Conservation (phyloP, 2,888 invertebrate genomes). For the Sinhomidia bicolor region DNA sequence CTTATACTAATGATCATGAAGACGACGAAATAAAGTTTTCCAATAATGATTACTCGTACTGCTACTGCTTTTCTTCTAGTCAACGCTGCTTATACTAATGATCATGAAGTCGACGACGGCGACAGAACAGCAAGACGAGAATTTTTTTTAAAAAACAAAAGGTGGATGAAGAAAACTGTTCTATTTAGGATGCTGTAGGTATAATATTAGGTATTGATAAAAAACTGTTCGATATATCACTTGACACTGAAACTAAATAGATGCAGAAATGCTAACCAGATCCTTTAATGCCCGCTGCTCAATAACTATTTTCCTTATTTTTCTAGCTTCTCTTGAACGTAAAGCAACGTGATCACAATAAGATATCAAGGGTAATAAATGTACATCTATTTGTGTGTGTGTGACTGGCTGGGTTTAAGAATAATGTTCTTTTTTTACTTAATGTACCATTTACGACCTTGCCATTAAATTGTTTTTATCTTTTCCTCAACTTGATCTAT, state of each 20-base stretch:
- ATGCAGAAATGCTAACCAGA: constrained; percentile 29
- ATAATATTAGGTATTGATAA: neutral
- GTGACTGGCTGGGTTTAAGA: neutral
- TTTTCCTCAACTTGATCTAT: constrained; percentile 13
- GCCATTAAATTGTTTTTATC: neutral
- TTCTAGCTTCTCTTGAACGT: constrained; percentile 11
- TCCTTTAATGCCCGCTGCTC: constrained; percentile 8
- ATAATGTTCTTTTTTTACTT: neutral
- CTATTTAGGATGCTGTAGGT: neutral
- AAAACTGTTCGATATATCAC: neutral
- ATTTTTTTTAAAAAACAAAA: neutral
- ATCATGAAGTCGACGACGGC: neutral
- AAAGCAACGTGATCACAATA: constrained; percentile 28
- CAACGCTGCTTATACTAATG: neutral
- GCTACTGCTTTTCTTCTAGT: neutral
- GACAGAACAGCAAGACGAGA: neutral
- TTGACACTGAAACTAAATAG: constrained; percentile 47
- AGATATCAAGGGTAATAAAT: neutral
- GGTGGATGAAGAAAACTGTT: neutral
- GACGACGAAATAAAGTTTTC: no score
- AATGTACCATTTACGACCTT: neutral
- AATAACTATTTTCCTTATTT: constrained; percentile 24
- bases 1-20: neutral
- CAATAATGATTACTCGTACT: constrained; percentile 13
- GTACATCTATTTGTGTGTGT: neutral